Conservation (phyloP, 2,888 invertebrate species). For the Crocallis elinguaria region DNA sequence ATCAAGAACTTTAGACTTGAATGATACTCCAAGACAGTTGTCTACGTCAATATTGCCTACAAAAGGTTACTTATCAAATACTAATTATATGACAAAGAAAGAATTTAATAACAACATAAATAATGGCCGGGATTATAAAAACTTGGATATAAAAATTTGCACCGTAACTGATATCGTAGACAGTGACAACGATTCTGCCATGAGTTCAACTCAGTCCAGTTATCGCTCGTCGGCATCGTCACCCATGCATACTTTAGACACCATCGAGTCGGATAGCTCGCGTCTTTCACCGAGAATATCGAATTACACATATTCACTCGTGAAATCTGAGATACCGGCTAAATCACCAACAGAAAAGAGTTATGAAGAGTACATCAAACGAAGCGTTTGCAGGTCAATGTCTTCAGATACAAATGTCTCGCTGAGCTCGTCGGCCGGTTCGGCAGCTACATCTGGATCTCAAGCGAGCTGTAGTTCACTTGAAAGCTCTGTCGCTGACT, state of each 20-base stretch:
- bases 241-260: slow-evolving; percentile 88
- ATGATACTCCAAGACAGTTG: slow-evolving; percentile 50
- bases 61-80: slow-evolving; percentile 47
- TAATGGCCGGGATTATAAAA: slow-evolving; percentile 68
- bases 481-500: slow-evolving; percentile 86
- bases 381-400: slow-evolving; percentile 87
- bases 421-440: slow-evolving; percentile 88
- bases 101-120: slow-evolving; percentile 63
- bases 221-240: slow-evolving; percentile 91
- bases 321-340: slow-evolving; percentile 73
- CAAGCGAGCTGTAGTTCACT: slow-evolving; percentile 88
- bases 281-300: slow-evolving; percentile 78
- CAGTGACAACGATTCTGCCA: slow-evolving; percentile 94
- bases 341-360: slow-evolving; percentile 65
- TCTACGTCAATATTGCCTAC: slow-evolving; percentile 47
- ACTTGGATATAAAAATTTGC: slow-evolving; percentile 76
- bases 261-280: slow-evolving; percentile 83
- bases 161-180: slow-evolving; percentile 85
- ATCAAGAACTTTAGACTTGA: slow-evolving; percentile 59
- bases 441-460: slow-evolving; percentile 89
- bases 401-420: slow-evolving; percentile 90
- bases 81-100: slow-evolving; percentile 52
- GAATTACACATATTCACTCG: slow-evolving; percentile 71
- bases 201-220: slow-evolving; percentile 93
- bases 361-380: slow-evolving; percentile 78